Evolutionary conservation across 1,140 invertebrate genomes (phyloP).

Genomic region (Penaeus japonicus): DNA sequence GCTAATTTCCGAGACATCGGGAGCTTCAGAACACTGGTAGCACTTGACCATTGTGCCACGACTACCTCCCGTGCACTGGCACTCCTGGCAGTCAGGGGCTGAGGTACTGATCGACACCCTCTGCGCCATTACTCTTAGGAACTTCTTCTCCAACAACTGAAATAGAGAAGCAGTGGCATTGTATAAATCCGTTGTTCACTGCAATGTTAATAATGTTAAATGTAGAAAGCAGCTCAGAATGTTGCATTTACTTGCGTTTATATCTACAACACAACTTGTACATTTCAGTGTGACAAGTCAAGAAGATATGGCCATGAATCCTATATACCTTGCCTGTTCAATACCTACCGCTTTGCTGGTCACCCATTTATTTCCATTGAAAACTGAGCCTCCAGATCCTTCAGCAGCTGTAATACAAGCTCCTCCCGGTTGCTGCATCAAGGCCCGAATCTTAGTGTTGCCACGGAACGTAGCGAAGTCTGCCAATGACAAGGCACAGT

Average conservation of each 20-base stretch:
- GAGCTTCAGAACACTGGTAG: slow-evolving; percentile 3
- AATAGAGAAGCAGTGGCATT: not conserved
- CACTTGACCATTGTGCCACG: not conserved
- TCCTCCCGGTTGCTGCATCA: slow-evolving; percentile 21
- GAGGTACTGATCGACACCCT: not conserved
- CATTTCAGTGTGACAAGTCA: not conserved
- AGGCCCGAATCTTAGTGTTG: slow-evolving; percentile 9
- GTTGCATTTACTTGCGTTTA: no score
- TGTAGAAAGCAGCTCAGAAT: not conserved
- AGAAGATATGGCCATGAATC: not conserved
- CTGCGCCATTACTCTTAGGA: slow-evolving; percentile 23
- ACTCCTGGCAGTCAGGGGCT: slow-evolving; percentile 35
- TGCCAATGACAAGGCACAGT: not conserved
- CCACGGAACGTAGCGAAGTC: slow-evolving; percentile 29
- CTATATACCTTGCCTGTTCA: not conserved
- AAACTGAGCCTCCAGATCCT: slow-evolving; percentile 14
- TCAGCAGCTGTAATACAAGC: slow-evolving; percentile 22
- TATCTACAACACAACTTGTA: no score
- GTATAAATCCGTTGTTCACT: not conserved
- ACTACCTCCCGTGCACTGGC: not conserved
- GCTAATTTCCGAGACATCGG: not conserved
- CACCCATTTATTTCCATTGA: slow-evolving; percentile 36
- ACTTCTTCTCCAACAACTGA: slow-evolving; percentile 32
- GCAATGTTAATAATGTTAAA: not conserved
- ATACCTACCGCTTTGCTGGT: slow-evolving; percentile 18